phyloP scores from a whole-genome alignment of 2,797 vertebrate genomes.

The Acomys russatus region DNA sequence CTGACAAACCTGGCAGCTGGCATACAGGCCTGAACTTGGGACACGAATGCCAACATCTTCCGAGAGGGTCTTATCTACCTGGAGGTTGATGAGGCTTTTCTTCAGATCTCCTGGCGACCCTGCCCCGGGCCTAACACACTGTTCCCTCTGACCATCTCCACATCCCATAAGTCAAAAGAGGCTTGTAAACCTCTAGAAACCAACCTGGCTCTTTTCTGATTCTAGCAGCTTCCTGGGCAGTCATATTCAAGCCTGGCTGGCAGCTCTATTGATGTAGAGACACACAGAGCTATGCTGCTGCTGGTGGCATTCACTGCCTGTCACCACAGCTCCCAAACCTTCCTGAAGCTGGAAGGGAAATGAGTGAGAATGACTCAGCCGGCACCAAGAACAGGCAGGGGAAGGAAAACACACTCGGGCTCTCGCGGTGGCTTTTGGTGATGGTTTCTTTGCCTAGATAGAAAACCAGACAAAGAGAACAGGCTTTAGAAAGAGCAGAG shows the following conservation, averaged over 20 bases:
- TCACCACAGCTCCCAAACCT: background rate
- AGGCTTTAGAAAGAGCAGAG: constrained; percentile 1
- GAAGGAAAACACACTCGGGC: background rate
- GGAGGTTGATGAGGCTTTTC: background rate
- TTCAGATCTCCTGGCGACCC: background rate
- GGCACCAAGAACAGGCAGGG: background rate
- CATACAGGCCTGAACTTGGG: background rate
- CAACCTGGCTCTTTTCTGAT: constrained; percentile 46
- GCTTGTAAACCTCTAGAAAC: background rate
- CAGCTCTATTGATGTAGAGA: background rate
- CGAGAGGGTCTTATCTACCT: background rate
- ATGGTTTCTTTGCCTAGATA: constrained; percentile 40
- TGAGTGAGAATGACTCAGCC: constrained; percentile 43
- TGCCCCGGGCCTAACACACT: background rate
- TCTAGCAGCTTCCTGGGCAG: constrained; percentile 36
- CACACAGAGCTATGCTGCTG: background rate
- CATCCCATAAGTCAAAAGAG: background rate
- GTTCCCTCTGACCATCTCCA: background rate
- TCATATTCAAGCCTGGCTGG: constrained; percentile 45
- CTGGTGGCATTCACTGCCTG: background rate
- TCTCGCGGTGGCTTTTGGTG: background rate
- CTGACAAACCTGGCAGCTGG: background rate
- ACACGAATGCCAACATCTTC: background rate
- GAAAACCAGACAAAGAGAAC: constrained; percentile 4
- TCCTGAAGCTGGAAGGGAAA: background rate